A percentile compares a stretch with the other conserved stretches of the same genome.
Conservation (phyloP, 2,888 invertebrate species). For the Opisthograptis luteolata region DNA sequence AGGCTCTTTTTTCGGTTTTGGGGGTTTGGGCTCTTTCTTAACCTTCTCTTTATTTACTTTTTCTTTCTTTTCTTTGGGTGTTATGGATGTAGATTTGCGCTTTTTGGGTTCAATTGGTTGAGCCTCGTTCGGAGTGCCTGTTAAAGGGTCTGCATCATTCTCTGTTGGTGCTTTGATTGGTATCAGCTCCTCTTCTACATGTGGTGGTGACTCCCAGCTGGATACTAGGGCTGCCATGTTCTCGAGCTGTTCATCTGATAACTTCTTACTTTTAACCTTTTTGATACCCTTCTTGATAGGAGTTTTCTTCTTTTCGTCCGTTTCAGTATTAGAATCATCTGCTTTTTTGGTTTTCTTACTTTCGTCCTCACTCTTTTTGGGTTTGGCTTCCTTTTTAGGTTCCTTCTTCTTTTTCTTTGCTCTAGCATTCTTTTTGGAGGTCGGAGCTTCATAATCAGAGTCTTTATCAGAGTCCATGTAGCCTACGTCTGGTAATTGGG, state of each 20-base stretch:
- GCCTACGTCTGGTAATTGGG: slow-evolving; percentile 74
- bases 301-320: slow-evolving; percentile 38
- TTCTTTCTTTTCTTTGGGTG: slow-evolving; percentile 45
- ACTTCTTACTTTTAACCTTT: slow-evolving; percentile 64
- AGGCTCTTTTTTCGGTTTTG: slow-evolving; percentile 39
- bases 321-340: slow-evolving; percentile 31
- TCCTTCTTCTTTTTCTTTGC: slow-evolving; percentile 57
- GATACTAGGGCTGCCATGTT: slow-evolving; percentile 65
- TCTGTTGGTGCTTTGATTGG: slow-evolving; percentile 39
- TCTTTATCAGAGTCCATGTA: slow-evolving; percentile 79
- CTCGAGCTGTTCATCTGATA: slow-evolving; percentile 64
- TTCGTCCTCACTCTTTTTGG: slow-evolving; percentile 35
- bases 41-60: slow-evolving; percentile 57
- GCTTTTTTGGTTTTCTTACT: slow-evolving; percentile 35
- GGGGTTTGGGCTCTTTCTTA: slow-evolving; percentile 50
- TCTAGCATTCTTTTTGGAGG: slow-evolving; percentile 51
- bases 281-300: slow-evolving; percentile 37
- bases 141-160: slow-evolving; percentile 25
- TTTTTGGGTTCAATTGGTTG: slow-evolving; percentile 58
- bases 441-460: slow-evolving; percentile 73
- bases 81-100: slow-evolving; percentile 51
- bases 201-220: slow-evolving; percentile 71
- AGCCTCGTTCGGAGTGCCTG: background rate
- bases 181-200: slow-evolving; percentile 48
- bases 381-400: slow-evolving; percentile 51